phyloP scores from a whole-genome alignment of 2,113 vertebrate genomes.

The Daphoenositta chrysoptera region DNA sequence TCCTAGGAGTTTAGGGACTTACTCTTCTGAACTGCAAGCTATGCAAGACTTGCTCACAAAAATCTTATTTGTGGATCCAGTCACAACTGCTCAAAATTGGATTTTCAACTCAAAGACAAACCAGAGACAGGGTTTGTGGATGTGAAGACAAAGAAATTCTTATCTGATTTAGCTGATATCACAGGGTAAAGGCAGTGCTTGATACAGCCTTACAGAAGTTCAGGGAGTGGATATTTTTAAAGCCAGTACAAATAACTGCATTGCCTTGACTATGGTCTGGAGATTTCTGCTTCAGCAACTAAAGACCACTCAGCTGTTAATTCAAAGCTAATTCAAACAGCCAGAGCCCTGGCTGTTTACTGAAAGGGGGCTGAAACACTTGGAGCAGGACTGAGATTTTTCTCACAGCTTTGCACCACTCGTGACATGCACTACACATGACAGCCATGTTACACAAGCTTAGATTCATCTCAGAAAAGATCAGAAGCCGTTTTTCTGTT shows the following conservation, averaged over 20 bases:
- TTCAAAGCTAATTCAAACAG: not conserved
- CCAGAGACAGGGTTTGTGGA: not conserved
- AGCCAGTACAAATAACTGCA: not conserved
- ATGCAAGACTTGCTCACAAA: not conserved
- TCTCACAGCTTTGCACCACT: not conserved
- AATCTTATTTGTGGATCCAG: not conserved
- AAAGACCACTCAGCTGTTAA: not conserved
- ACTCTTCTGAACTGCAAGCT: not conserved
- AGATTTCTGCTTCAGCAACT: not conserved
- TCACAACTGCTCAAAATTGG: not conserved
- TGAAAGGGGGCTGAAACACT: not conserved
- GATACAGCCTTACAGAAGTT: not conserved
- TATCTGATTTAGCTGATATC: not conserved
- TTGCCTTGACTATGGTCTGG: not conserved
- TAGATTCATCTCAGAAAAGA: not conserved
- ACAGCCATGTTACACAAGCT: not conserved
- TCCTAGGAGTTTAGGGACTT: not conserved
- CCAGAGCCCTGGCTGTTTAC: not conserved
- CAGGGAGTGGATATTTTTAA: not conserved
- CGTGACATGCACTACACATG: not conserved
- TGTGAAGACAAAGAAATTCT: not conserved
- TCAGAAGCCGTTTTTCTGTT: not conserved
- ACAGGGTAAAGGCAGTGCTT: not conserved
- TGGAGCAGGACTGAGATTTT: not conserved
- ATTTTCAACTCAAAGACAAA: not conserved